Evolutionary conservation across 2,888 invertebrate genomes (phyloP).

Genomic region (Thumatha senex): DNA sequence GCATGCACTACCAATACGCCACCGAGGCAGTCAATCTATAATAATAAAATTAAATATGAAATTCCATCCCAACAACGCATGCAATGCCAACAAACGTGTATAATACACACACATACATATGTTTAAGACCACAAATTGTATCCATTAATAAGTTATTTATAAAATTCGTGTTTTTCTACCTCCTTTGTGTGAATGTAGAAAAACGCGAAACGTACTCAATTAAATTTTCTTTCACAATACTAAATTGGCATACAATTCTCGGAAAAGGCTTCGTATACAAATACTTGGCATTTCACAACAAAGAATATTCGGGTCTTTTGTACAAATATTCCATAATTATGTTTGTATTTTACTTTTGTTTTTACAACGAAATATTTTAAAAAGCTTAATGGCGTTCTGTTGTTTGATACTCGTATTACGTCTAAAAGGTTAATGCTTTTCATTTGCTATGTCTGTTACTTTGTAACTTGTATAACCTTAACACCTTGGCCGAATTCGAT

Average conservation of each 20-base stretch:
- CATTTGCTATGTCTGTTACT: too few relatives aligned
- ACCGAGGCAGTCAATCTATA: too few relatives aligned
- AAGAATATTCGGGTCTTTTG: conserved; percentile 14
- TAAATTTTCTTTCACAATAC: conserved; percentile 13
- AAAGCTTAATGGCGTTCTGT: too few relatives aligned
- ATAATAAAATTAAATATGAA: too few relatives aligned
- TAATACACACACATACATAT: background rate
- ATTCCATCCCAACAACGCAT: too few relatives aligned
- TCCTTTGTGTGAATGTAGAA: conserved; percentile 6
- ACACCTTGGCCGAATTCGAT: too few relatives aligned
- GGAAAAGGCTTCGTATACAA: conserved; percentile 2
- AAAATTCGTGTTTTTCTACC: conserved; percentile 15
- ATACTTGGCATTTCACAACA: conserved; percentile 30
- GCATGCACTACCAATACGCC: too few relatives aligned
- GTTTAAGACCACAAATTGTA: background rate
- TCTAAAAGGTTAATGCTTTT: too few relatives aligned
- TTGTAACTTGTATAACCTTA: too few relatives aligned
- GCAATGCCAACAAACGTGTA: background rate
- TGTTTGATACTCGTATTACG: too few relatives aligned
- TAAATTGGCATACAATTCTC: conserved; percentile 12
- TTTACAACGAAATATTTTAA: too few relatives aligned
- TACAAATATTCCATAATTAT: background rate
- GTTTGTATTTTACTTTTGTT: background rate
- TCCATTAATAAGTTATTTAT: background rate
- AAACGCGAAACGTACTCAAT: conserved; percentile 9